Evolutionary conservation across 2,888 invertebrate species (phyloP), one percentile per base, ranked within the genome.

Genomic region (Buathra laborator): DNA sequence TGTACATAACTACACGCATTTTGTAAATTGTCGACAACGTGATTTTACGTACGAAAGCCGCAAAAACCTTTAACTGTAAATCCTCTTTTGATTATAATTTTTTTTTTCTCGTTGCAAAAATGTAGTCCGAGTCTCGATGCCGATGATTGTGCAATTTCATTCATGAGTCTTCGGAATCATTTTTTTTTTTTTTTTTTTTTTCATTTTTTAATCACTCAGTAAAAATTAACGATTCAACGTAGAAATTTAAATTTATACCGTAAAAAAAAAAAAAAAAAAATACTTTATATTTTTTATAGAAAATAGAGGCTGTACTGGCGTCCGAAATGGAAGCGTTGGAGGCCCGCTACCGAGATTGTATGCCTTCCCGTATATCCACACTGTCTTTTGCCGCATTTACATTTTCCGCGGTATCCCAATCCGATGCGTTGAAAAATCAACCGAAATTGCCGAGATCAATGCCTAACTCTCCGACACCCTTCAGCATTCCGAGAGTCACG

Each of bases 251-350:
- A 62, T 62, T 62, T 62, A 32, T 62, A 32, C 29, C 62, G 62
- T 62, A 62, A 12, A 14, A 62, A 62, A 14, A 59, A 59, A 62
- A 14, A 59, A 59, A 37, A 37, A 1, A 37, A 5, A 37, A 70
- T 77, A 85, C 62, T 90, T 86, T 89, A 92, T 90, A 90, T 94
- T 92, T 94, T 94, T 94, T 94, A 90, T 95, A 95, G 95, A 94
- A 93, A 94, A 91, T 95, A 93, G 95, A 95, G 93, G 94, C 94
- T 89, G 93, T 94, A 88, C 92, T 95, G 90, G 93, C 94, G 89
- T 92, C 91, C 88, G 94, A 94, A 91, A 92, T 94, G 93, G 93
- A 92, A 88, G 91, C 91, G 87, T 92, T 94, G 91, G 92, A 92
- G 88, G 91, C 93, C 87, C 94, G 94, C 90, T 95, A 94, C 91